Evolutionary conservation across 2,888 invertebrate species (phyloP), one percentile per base, ranked within the genome.

Genomic region (Tenthredo mesomela): DNA sequence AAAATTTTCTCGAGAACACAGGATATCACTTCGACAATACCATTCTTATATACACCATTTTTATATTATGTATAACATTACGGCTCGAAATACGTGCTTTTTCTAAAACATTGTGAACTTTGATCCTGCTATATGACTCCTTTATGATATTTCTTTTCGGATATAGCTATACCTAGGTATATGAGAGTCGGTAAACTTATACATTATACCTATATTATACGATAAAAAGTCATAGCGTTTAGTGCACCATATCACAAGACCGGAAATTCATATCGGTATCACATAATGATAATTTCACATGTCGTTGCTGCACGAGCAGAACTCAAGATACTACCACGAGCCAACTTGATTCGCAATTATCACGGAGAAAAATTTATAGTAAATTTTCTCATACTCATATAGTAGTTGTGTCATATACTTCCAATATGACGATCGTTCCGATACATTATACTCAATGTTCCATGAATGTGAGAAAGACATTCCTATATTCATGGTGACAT

Each of bases 1-100:
- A 37, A 70, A 70, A 40, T 70, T 70, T 70, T 70, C 6, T 37
- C 37, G 25, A 40, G 18, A 70, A 70, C 70, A 70, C 70, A n/a
- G 70, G 37, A 37, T 37, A 70, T 70, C 33, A 37, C 18, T 70
- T 33, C 33, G 37, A 70, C 37, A 37, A n/a, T 70, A 0, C 15
- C 70, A 70, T 70, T 70, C 18, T n/a, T 18, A 15, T 25, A 25
- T 12, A 7, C n/a, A 37, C 61, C 12, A 12, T 61, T 61, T 61
- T 61, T 25, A 61, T 61, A 25, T 61, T 61, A 25, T 61, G 25
- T 61, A 12, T 61, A 61, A 61, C 12, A 61, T 61, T 61, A 10
- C 61, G 12, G 25, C 25, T 25, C 25, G 12, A 61, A 25, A 25
- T 61, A 25, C 47, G 15, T 61, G 25, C 25, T 61, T 61, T 61